These are phyloP conservation scores for Macquaria australasica DNA, from an alignment of 2,113 vertebrate species.

Conservation along the genomic window DNA sequence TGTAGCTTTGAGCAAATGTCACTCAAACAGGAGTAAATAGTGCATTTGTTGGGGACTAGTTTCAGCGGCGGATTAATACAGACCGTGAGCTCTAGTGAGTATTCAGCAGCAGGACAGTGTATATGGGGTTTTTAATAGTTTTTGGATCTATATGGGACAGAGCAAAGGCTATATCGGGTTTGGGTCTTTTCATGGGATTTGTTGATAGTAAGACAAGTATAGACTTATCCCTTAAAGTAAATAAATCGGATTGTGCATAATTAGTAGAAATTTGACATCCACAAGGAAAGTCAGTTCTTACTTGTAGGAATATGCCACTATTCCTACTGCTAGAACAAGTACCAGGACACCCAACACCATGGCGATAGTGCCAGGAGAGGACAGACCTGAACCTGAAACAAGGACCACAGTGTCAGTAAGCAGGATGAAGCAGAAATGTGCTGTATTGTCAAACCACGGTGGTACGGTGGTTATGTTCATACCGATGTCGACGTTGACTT, in stretches of 20 bases:
- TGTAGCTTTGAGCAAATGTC: too few relatives aligned
- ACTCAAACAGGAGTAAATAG: too few relatives aligned
- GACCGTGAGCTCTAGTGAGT: background rate
- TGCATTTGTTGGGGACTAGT: background rate
- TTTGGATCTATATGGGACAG: background rate
- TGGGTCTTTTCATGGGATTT: background rate
- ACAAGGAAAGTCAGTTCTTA: constrained; percentile 66
- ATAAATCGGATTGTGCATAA: background rate
- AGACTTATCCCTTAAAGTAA: background rate
- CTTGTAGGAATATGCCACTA: constrained; percentile 87
- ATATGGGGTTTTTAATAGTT: background rate
- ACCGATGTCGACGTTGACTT: constrained; percentile 86
- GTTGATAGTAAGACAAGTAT: background rate
- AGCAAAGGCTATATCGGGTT: background rate
- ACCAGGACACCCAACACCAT: constrained; percentile 83
- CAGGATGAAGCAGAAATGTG: background rate
- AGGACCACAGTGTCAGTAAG: constrained; percentile 2
- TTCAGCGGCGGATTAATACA: background rate
- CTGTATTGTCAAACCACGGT: background rate
- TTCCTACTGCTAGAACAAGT: constrained; percentile 75
- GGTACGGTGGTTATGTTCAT: background rate
- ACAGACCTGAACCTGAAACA: constrained; percentile 73
- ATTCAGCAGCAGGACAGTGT: background rate
- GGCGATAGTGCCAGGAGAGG: constrained; percentile 71
- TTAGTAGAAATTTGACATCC: background rate